Percentiles rank a stretch among this genome's conserved stretches.
phyloP scores from a whole-genome alignment of 2,888 invertebrate species.

The Rhamphomyia laevipes region DNA sequence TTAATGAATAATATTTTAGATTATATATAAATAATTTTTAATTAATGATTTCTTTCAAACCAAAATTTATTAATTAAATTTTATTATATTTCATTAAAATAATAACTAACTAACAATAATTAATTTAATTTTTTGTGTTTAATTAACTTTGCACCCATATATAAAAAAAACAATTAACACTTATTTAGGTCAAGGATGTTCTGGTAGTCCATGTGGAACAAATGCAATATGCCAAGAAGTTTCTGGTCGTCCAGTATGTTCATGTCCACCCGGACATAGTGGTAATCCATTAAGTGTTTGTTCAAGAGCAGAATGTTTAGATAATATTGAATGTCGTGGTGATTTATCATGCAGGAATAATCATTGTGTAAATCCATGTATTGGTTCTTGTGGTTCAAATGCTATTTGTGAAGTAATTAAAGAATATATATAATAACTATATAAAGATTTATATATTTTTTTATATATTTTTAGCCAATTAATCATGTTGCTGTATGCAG shows the following conservation, averaged over 20 bases:
- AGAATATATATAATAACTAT: slow-evolving; percentile 15
- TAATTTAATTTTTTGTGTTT: neutral
- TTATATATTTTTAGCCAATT: slow-evolving; percentile 37
- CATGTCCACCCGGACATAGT: slow-evolving; percentile 64
- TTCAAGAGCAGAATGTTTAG: slow-evolving; percentile 62
- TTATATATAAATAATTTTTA: no score
- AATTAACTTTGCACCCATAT: neutral
- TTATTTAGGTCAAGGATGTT: slow-evolving; percentile 36
- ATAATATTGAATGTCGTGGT: slow-evolving; percentile 62
- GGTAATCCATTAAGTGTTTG: slow-evolving; percentile 69
- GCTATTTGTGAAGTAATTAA: slow-evolving; percentile 68
- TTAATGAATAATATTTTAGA: no score
- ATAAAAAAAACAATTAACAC: neutral
- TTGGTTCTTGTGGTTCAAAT: slow-evolving; percentile 60
- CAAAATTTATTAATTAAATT: no score
- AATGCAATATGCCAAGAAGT: slow-evolving; percentile 53
- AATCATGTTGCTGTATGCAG: slow-evolving; percentile 69
- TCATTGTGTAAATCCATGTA: slow-evolving; percentile 68
- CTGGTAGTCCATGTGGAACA: slow-evolving; percentile 51
- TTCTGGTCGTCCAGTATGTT: slow-evolving; percentile 66
- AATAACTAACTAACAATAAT: neutral
- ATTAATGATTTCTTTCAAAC: no score
- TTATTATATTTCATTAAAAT: neutral
- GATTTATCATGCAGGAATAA: slow-evolving; percentile 56
- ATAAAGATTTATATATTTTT: neutral